phyloP scores from a whole-genome alignment of 2,797 vertebrate genomes.

The Danio jaintianensis region DNA sequence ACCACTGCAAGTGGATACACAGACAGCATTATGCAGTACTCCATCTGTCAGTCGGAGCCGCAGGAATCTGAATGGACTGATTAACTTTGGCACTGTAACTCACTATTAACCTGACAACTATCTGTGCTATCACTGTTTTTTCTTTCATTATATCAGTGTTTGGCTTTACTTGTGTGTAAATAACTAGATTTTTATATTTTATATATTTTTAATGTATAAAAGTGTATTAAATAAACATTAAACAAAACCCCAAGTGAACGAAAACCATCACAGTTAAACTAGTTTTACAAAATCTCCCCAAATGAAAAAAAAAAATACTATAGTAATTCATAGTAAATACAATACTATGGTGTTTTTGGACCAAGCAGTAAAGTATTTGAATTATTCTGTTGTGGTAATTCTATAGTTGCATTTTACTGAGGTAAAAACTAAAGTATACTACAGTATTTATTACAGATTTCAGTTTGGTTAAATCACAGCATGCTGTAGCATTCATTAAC shows the following conservation, averaged over 20 bases:
- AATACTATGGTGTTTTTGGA: too few species aligned
- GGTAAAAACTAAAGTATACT: too few species aligned
- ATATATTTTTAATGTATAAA: not conserved
- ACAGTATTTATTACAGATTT: too few species aligned
- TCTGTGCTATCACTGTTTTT: not conserved
- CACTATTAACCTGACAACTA: not conserved
- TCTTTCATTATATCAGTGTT: not conserved
- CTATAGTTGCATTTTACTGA: too few species aligned
- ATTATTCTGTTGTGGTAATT: too few species aligned
- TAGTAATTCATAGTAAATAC: too few species aligned
- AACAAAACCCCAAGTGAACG: not conserved
- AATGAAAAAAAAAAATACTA: too few species aligned
- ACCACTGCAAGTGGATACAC: not conserved
- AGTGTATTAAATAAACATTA: not conserved
- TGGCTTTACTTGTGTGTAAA: not conserved
- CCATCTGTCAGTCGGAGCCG: constrained; percentile 71
- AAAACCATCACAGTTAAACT: too few species aligned
- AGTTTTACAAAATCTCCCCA: too few species aligned
- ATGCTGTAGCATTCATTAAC: too few species aligned
- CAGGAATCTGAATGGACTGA: constrained; percentile 80
- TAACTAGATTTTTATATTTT: not conserved
- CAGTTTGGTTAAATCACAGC: too few species aligned
- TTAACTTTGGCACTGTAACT: constrained; percentile 12
- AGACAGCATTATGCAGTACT: constrained; percentile 8
- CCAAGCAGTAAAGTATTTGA: too few species aligned